A percentile compares a stretch with the other conserved stretches of the same genome.
Evolutionary conservation across 1,140 invertebrate genomes (phyloP).

Genomic region (Tetramorium simillimum): DNA sequence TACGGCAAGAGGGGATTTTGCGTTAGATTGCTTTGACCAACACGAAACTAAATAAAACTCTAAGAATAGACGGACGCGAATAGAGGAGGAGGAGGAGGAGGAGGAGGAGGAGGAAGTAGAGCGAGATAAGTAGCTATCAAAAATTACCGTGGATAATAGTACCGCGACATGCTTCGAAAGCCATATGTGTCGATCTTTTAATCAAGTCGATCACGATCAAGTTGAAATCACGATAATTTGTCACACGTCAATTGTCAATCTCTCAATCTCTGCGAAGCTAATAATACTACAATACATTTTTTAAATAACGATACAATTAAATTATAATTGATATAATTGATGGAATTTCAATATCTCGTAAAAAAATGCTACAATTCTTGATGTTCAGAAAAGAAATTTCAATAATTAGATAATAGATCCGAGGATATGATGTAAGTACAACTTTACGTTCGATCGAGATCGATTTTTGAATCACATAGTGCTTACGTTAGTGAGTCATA

Average conservation of each 20-base stretch:
- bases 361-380: not conserved
- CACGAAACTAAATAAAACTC: conserved; percentile 15
- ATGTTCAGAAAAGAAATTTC: not conserved
- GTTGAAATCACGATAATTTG: not conserved
- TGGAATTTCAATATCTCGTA: not conserved
- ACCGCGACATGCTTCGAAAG: conserved; percentile 9
- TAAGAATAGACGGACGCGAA: not conserved
- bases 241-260: not conserved
- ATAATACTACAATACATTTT: not conserved
- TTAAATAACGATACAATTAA: not conserved
- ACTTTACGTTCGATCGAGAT: not conserved
- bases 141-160: conserved; percentile 39
- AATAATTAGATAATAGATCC: not conserved
- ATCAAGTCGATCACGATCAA: no score
- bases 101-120: conserved; percentile 11
- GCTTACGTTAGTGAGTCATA: not conserved
- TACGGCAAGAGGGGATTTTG: not conserved
- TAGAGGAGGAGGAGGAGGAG: not conserved
- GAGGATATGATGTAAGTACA: not conserved
- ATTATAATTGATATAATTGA: not conserved
- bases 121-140: conserved; percentile 40
- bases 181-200: conserved; percentile 15
- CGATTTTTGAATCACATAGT: not conserved
- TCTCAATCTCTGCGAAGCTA: not conserved
- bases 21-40: not conserved